A percentile compares a stretch with the other conserved stretches of the same genome.
Evolutionary conservation across 2,888 invertebrate genomes (phyloP).

Genomic region (Volucella zonaria): DNA sequence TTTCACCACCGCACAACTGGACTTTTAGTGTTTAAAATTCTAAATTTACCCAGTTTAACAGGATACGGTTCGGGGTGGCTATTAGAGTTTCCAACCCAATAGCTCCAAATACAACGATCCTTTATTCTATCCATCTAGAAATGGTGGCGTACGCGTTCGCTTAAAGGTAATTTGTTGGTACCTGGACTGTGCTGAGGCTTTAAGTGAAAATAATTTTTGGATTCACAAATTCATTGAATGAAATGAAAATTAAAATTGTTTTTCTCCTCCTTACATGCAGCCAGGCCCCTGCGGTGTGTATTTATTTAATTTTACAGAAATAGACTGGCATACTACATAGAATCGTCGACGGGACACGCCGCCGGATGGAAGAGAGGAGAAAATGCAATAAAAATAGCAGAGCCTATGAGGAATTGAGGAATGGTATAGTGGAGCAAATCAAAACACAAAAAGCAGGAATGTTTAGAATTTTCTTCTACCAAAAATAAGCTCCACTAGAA

Average conservation of each 20-base stretch:
- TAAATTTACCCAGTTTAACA: conserved; percentile 43
- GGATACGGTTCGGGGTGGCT: conserved; percentile 39
- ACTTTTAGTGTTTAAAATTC: conserved; percentile 42
- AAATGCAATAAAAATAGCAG: conserved; percentile 22
- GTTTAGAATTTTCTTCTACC: conserved; percentile 23
- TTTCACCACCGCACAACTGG: conserved; percentile 14
- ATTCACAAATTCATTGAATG: conserved; percentile 23
- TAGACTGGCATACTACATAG: conserved; percentile 27
- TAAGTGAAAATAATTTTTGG: conserved; percentile 31
- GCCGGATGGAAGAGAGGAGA: conserved; percentile 7
- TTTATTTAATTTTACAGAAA: conserved; percentile 43
- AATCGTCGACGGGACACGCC: too few relatives aligned
- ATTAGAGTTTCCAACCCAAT: conserved; percentile 36
- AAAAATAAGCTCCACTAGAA: conserved; percentile 20
- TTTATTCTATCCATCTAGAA: conserved; percentile 3
- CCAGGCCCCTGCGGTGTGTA: conserved; percentile 38
- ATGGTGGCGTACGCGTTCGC: conserved; percentile 1
- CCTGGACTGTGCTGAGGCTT: conserved; percentile 39
- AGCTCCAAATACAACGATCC: neutral
- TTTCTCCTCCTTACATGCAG: conserved; percentile 33
- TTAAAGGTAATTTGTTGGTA: conserved; percentile 41
- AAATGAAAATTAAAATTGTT: conserved; percentile 53
- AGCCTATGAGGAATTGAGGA: conserved; percentile 28
- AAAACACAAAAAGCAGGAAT: conserved; percentile 25
- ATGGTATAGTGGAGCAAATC: conserved; percentile 26